These are phyloP conservation scores for Magallana ariakensis DNA, from an alignment of 1,140 invertebrate genomes.

Conservation along the genomic window DNA sequence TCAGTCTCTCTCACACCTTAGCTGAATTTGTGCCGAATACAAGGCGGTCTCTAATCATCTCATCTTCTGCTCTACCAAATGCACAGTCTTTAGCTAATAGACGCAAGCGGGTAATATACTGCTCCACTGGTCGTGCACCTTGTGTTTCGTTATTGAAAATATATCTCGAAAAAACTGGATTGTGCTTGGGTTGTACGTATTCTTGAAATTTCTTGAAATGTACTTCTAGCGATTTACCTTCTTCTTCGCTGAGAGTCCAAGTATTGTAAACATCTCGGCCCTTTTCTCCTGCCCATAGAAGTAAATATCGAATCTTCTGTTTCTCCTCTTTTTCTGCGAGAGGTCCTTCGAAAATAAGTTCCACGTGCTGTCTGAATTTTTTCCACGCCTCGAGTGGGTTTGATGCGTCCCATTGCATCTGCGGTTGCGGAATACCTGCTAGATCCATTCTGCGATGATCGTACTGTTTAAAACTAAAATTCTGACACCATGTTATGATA, in stretches of 20 bases:
- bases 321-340: conserved; percentile 52
- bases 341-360: conserved; percentile 56
- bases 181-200: conserved; percentile 51
- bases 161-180: conserved; percentile 53
- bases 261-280: conserved; percentile 51
- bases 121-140: conserved; percentile 37
- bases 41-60: conserved; percentile 54
- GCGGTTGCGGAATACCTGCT: conserved; percentile 36
- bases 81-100: conserved; percentile 51
- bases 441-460: no score
- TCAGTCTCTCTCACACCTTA: conserved; percentile 58
- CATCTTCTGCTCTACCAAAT: conserved; percentile 38
- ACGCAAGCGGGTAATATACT: conserved; percentile 53
- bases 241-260: conserved; percentile 39
- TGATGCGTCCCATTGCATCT: conserved; percentile 50
- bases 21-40: conserved; percentile 55
- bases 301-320: conserved; percentile 39
- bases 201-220: conserved; percentile 46
- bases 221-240: conserved; percentile 41
- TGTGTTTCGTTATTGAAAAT: conserved; percentile 52
- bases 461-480: no score
- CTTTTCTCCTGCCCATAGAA: conserved; percentile 55
- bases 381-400: conserved; percentile 54
- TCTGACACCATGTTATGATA: no score
- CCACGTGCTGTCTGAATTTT: conserved; percentile 51